Evolutionary conservation across 1,140 invertebrate species (phyloP).

Genomic region (Eupristina koningsbergeri): DNA sequence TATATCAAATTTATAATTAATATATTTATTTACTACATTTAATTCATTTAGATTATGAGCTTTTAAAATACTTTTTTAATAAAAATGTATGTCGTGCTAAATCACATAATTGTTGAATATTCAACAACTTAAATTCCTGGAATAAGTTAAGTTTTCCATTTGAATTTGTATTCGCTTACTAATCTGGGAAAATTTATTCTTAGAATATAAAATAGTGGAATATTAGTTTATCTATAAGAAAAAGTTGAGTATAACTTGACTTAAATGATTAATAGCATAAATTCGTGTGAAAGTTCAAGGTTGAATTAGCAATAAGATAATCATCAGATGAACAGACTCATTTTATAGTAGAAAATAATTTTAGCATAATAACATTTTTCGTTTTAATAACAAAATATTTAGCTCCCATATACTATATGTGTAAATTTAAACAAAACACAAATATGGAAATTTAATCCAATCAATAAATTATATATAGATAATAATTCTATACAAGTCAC

Average conservation of each 20-base stretch:
- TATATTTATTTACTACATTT: too few relatives aligned
- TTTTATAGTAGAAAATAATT: background rate
- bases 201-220: background rate
- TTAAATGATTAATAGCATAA: background rate
- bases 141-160: too few relatives aligned
- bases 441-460: background rate
- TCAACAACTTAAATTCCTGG: too few relatives aligned
- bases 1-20: too few relatives aligned
- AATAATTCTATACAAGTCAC: background rate
- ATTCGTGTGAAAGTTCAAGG: conserved; percentile 7
- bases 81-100: too few relatives aligned
- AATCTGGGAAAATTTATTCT: background rate
- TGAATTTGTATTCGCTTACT: background rate
- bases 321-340: background rate
- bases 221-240: background rate
- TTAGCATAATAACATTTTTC: background rate
- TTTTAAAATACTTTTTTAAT: too few relatives aligned
- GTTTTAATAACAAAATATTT: conserved; percentile 1
- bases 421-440: background rate
- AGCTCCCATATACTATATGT: background rate
- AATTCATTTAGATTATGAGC: too few relatives aligned
- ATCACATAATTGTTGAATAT: too few relatives aligned
- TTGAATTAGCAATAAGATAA: background rate
- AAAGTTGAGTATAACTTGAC: background rate
- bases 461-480: background rate